Evolutionary conservation across 2,888 invertebrate species (phyloP), one percentile per base, ranked within the genome.

Genomic region (Brachynemurus nebulosus): DNA sequence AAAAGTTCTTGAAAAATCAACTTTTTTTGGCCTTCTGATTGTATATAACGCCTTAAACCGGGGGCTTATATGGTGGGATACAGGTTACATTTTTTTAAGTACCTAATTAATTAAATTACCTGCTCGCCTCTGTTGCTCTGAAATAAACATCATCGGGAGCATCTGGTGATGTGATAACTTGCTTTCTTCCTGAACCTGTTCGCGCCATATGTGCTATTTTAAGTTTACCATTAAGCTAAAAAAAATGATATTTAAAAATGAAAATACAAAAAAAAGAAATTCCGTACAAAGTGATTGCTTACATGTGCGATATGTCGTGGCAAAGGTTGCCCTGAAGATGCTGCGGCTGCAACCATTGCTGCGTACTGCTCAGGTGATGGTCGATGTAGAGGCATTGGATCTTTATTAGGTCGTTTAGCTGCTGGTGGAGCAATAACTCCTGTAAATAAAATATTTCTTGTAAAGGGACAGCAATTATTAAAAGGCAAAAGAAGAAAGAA

Each of bases 161-260:
- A 67, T 96, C 95, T 83, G 92, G 91, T 92, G 92, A 93, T 60
- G 91, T 92, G 63, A 93, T 90, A 57, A 92, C 89, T 68, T 90
- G 91, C 60, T 92, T 90, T 40, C 89, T 76, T 23, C 76, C 76
- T 46, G 77, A 75, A 25, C 79, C 78, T 17, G 83, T 79, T 48
- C 86, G 76, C 47, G 84, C 80, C 66, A 85, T 80, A 57, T 80
- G 77, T 54, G 85, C 77, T 57, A 81, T 78, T 64, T 85, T 83
- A 53, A 85, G 85, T 70, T 83, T 86, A 57, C 79, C 90, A 70
- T 81, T 90, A 54, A 80, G 79, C 76, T 75, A 68, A 53, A 56
- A 47, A 35, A 47, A 35, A 14, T 19, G 20, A 19, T 14, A 4
- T 4, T 17, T 14, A 35, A 35, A 16, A 3, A 35, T 35, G n/a